phyloP scores from a whole-genome alignment of 2,888 invertebrate genomes.

The Caenorhabditis virilis region DNA sequence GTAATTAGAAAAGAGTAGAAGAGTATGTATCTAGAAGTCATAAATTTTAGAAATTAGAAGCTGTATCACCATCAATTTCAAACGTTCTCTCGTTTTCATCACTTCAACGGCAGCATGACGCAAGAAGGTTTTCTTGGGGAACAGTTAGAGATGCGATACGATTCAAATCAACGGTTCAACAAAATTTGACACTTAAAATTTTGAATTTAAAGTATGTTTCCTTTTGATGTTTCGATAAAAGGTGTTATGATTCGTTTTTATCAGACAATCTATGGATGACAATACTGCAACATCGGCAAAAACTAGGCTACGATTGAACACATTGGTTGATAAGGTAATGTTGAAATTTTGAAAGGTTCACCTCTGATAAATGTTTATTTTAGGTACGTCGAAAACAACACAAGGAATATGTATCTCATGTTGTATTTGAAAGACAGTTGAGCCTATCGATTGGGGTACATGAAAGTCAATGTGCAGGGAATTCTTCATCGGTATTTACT shows the following conservation, averaged over 20 bases:
- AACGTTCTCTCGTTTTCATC: slow-evolving; percentile 42
- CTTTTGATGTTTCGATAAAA: no score
- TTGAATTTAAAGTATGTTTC: slow-evolving; percentile 41
- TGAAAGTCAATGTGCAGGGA: slow-evolving; percentile 36
- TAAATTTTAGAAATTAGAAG: slow-evolving; percentile 38
- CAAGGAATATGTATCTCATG: slow-evolving; percentile 42
- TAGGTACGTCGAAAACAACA: slow-evolving; percentile 40
- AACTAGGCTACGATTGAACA: slow-evolving; percentile 32
- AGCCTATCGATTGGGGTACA: slow-evolving; percentile 43
- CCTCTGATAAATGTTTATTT: background rate
- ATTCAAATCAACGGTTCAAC: slow-evolving; percentile 36
- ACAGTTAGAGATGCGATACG: slow-evolving; percentile 49
- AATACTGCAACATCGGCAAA: slow-evolving; percentile 20
- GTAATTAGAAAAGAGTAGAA: slow-evolving; percentile 10
- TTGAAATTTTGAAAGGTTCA: background rate
- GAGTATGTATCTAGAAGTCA: background rate
- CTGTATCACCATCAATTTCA: slow-evolving; percentile 36
- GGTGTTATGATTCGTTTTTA: no score
- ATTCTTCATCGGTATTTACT: slow-evolving; percentile 26
- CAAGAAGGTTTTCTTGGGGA: slow-evolving; percentile 50
- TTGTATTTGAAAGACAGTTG: slow-evolving; percentile 42
- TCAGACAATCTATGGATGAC: slow-evolving; percentile 21
- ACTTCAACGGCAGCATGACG: slow-evolving; percentile 42
- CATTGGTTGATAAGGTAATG: slow-evolving; percentile 36
- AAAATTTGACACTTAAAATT: slow-evolving; percentile 35